Base-by-base conservation (phyloP, 1,140 invertebrate species). In the Nautilus pompilius region DNA sequence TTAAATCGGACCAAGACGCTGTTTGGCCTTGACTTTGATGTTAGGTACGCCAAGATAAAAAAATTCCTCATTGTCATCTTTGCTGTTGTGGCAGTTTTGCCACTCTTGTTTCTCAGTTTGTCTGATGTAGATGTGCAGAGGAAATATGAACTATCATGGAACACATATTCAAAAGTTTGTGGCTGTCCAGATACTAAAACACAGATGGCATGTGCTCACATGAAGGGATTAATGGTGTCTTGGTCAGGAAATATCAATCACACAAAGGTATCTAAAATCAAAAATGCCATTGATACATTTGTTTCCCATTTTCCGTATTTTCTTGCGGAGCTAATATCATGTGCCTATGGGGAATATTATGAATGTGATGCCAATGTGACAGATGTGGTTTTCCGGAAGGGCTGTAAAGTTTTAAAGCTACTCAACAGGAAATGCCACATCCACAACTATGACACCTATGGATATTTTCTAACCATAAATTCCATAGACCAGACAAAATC, bases 1-100 rank as follows among this genome's bases (percentile, higher is more conserved):
- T 32, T 80, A 20, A 72, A 74, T 5, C 73, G 78, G 57, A 76
- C 74, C 22, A 74, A 75, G 64, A 62, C 64, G 10, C 41, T 79
- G 2, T 68, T 75, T 59, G 76, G 75, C 0, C 69, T 72, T 13
- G 69, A 77, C 41, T 58, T 69, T 24, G 69, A 77, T 32, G 69
- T 65, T 26, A 69, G 69, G 30, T 62, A 61, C 41, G 65, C 62
- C 24, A 66, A 61, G 24, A 46, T 71, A 13, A 80, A 76, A 59
- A 73, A 71, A 51, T 67, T 71, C 48, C 30, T 76, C 10, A 77
- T 80, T 71, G 65, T 71, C 33, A 54, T 73, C 0, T 78, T 78
- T 65, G 69, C 70, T 15, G 59, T 77, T 45, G 30, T 78, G 32
- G 72, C 76, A 26, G 41, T 77, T 6, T 29, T 78, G 26, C 74